Conservation (phyloP, 2,797 vertebrate genomes). For the Sebastes reedi region DNA sequence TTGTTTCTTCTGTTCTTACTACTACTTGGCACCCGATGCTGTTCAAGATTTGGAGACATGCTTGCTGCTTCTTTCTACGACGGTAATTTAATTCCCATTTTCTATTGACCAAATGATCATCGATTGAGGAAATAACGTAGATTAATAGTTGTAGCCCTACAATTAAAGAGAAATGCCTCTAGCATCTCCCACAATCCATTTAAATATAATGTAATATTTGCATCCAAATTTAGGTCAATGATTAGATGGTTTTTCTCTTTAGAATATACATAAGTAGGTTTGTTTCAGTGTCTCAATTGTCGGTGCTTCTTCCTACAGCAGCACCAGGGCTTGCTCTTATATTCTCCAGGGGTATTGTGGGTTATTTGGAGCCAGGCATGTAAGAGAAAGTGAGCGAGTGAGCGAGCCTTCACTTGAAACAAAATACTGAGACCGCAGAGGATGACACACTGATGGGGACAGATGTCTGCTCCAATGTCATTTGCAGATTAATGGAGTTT, state of each 20-base stretch:
- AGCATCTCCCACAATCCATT: not conserved
- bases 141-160: not conserved
- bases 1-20: too few species aligned
- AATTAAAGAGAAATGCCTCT: not conserved
- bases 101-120: not conserved
- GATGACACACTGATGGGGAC: conserved; percentile 60
- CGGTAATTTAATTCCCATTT: not conserved
- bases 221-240: not conserved
- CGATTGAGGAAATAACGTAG: not conserved
- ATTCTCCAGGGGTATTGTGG: conserved; percentile 19
- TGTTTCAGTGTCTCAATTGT: not conserved
- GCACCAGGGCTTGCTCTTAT: not conserved
- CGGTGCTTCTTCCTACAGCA: not conserved
- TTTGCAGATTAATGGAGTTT: conserved; percentile 65
- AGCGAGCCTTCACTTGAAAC: conserved; percentile 45
- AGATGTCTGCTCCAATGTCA: conserved; percentile 64
- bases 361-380: conserved; percentile 26
- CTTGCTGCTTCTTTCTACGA: too few species aligned
- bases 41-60: too few species aligned
- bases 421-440: conserved; percentile 50
- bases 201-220: not conserved
- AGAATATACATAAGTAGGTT: not conserved
- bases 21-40: too few species aligned
- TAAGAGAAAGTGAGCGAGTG: conserved; percentile 11
- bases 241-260: not conserved